phyloP scores from a whole-genome alignment of 2,888 invertebrate species.

The Zelleria hepariella region DNA sequence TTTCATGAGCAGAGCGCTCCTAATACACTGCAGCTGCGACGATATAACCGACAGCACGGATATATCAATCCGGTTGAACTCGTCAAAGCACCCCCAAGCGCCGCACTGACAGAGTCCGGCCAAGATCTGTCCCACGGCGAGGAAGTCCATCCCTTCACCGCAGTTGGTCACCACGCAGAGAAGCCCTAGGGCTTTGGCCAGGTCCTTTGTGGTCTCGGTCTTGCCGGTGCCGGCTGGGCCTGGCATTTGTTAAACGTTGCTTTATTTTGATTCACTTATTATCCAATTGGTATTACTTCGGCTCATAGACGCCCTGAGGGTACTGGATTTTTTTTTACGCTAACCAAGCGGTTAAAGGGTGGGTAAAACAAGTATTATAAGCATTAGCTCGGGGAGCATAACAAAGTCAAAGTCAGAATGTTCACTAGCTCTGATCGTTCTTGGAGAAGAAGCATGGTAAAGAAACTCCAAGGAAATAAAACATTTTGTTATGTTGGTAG shows the following conservation, averaged over 20 bases:
- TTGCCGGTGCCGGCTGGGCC: constrained; percentile 89
- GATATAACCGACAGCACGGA: constrained; percentile 95
- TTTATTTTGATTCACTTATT: too few species aligned
- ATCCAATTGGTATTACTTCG: too few species aligned
- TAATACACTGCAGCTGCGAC: constrained; percentile 90
- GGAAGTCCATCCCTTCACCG: constrained; percentile 94
- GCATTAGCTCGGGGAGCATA: not conserved
- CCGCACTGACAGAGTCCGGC: constrained; percentile 88
- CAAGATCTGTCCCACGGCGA: constrained; percentile 83
- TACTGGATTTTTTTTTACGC: too few species aligned
- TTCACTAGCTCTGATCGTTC: too few species aligned
- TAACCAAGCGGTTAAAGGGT: too few species aligned
- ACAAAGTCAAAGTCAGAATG: constrained; percentile 14
- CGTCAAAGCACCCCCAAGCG: constrained; percentile 97
- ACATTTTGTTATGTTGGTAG: too few species aligned
- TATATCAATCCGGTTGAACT: constrained; percentile 93
- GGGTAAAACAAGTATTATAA: too few species aligned
- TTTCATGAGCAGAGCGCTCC: constrained; percentile 84
- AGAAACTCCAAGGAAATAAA: too few species aligned
- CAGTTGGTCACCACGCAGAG: constrained; percentile 92
- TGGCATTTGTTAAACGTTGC: constrained; percentile 23
- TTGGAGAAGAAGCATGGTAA: too few species aligned
- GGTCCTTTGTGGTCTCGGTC: constrained; percentile 92
- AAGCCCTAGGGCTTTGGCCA: constrained; percentile 90
- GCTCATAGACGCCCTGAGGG: too few species aligned